Evolutionary conservation across 2,888 invertebrate species (phyloP), one percentile per base, ranked within the genome.

Genomic region (Carcina quercana): DNA sequence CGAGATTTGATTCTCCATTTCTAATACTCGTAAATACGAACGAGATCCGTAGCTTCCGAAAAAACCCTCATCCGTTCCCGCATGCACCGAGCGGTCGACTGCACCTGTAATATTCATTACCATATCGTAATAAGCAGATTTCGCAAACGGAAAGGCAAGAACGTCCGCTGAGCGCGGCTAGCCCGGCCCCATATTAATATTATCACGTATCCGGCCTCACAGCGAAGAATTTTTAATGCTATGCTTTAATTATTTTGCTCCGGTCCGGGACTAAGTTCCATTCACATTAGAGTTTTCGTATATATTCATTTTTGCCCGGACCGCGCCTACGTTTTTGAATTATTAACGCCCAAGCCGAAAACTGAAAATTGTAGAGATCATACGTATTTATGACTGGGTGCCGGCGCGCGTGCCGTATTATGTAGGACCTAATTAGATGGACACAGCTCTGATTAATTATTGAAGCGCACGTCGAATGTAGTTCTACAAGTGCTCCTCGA

Each of bases 251-350:
- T 83, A 83, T 83, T 83, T 83, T 72, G 71, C 71, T 61, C 61
- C 61, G 65, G 57, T 59, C 51, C 51, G 50, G 60, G 48, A 44
- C 68, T 75, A 75, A 80, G 80, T 80, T 79, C 75, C 79, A 80
- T 82, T 78, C 80, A 76, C 82, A 80, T 83, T 79, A 82, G 82
- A 74, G 75, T 55, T n/a, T n/a, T n/a, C n/a, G n/a, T n/a, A n/a
- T n/a, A n/a, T n/a, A 75, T 78, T 72, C 79, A 72, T 83, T 83
- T 82, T 80, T 80, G 78, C 70, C 52, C 56, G 53, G 57, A 43
- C 56, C 54, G 56, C 56, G 58, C 57, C 56, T 60, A 58, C 49
- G 44, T 33, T 35, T n/a, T 34, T 79, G 59, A 64, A 70, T 68
- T 68, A 68, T 70, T 68, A 60, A 70, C 47, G 43, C 45, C 51